Base-by-base conservation (phyloP, 2,888 invertebrate genomes). In the Isotomurus palustris region DNA sequence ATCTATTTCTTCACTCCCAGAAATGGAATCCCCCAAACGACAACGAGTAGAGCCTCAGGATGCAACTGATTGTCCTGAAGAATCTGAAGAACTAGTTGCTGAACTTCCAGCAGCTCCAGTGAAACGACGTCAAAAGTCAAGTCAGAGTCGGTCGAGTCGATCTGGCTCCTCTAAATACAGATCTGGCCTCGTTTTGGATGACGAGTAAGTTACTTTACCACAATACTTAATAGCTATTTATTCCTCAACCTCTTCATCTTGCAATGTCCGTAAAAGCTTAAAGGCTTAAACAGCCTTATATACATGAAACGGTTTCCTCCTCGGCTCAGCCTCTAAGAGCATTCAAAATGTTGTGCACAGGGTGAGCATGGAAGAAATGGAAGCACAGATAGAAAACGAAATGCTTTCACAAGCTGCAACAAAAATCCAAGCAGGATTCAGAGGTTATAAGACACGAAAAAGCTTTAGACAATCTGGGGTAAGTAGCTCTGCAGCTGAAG, bases 141-240 rank as follows among this genome's bases (percentile, higher is more conserved):
- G 53, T 19, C 43, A 52, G 14, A 40, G 35, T 6, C 35, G 45
- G 10, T 17, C 48, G 24, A 35, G 56, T 32, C 47, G 48, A 3
- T 56, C 50, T 3, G 53, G 58, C n/a, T 50, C 63, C 10, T 61
- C 64, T 14, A 67, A 69, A 51, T 69, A 67, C 45, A 52, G 69
- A 12, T 67, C 67, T 10, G 69, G 67, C 27, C 45, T 69, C 51
- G 62, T 69, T 2, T 51, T 69, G 32, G 64, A 64, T 21, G 60
- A 60, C 32, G 50, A 54, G 66, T 66, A 48, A 60, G 65, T 53
- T 4, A 27, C 19, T 22, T 21, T 8, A 4, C 5, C 19, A 12
- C 14, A 29, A 48, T 14, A 29, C 12, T 48, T 48, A 10, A 41
- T 41, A 12, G n/a, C 19, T 41, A 12, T 41, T 12, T n/a, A n/a